Base-by-base conservation (phyloP, 2,113 vertebrate species). In the Mellivora capensis region DNA sequence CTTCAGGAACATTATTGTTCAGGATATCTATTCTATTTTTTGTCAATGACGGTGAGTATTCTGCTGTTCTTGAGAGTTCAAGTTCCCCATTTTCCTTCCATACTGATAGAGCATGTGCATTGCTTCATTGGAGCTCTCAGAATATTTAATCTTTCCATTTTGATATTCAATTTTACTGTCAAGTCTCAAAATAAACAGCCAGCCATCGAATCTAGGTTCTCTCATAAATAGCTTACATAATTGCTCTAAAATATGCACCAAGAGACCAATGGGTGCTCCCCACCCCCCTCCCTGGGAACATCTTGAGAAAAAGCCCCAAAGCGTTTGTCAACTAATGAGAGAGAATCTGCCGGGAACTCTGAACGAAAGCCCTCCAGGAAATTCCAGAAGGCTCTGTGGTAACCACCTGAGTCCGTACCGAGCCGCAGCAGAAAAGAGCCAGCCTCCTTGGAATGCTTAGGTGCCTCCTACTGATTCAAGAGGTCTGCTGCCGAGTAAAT, bases 141-240 rank as follows among this genome's bases (percentile, higher is more conserved):
- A 98, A 97, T 95, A 95, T 93, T 98, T 96, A 96, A 97, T 98
- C 96, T 98, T 59, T 98, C 97, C 94, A 98, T 95, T 96, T 94
- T 0, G 1, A 98, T 97, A 97, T 90, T 90, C 91, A 95, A 20
- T 98, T 97, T 98, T 96, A 98, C 90, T 96, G 96, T 97, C 93
- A 93, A 96, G 90, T 91, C 96, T 83, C 93, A 90, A 98, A 97
- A 95, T 92, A 82, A 96, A 91, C n/a, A 96, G 91, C 52, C 77
- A 71, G 37, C 83, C 97, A 93, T 54, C 94, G 90, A 97, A 95
- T 97, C 95, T 94, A 7, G 0, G 87, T 89, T 98, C 96, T 97
- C 93, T 96, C 94, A 86, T 80, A 97, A 96, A 89, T 42, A 81
- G 87, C 76, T 98, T 97, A 97, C 37, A 88, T 77, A 97, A 98